Evolutionary conservation across 2,888 invertebrate genomes (phyloP).

Genomic region (Drosophila kambysellisi): DNA sequence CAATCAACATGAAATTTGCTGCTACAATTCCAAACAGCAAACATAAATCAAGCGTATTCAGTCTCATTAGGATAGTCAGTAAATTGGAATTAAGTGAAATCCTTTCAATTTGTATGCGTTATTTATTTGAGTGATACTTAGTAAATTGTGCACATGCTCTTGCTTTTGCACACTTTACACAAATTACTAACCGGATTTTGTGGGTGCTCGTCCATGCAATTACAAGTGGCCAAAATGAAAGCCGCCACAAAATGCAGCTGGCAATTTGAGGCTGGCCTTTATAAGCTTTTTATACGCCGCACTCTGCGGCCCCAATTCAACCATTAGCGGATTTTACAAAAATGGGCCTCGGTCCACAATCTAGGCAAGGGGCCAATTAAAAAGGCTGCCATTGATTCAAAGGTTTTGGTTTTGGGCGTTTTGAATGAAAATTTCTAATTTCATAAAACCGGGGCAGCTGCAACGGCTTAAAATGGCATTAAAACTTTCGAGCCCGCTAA

Average conservation of each 20-base stretch:
- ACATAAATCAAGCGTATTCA: background rate
- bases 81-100: background rate
- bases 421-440: slow-evolving; percentile 62
- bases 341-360: slow-evolving; percentile 20
- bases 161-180: background rate
- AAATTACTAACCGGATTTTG: background rate
- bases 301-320: slow-evolving; percentile 44
- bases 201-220: slow-evolving; percentile 38
- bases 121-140: slow-evolving; percentile 1
- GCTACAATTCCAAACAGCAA: background rate
- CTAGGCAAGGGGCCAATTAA: slow-evolving; percentile 54
- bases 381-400: slow-evolving; percentile 49
- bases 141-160: background rate
- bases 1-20: background rate
- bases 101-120: background rate
- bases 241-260: slow-evolving; percentile 64
- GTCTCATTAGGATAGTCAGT: background rate
- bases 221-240: slow-evolving; percentile 41
- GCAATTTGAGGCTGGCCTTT: slow-evolving; percentile 47
- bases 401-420: slow-evolving; percentile 26
- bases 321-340: slow-evolving; percentile 56
- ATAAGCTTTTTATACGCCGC: slow-evolving; percentile 46
- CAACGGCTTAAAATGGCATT: slow-evolving; percentile 64
- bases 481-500: slow-evolving; percentile 61
- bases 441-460: slow-evolving; percentile 66